Evolutionary conservation across 2,113 vertebrate species (phyloP).

Genomic region (Macheiramphus alcinus): DNA sequence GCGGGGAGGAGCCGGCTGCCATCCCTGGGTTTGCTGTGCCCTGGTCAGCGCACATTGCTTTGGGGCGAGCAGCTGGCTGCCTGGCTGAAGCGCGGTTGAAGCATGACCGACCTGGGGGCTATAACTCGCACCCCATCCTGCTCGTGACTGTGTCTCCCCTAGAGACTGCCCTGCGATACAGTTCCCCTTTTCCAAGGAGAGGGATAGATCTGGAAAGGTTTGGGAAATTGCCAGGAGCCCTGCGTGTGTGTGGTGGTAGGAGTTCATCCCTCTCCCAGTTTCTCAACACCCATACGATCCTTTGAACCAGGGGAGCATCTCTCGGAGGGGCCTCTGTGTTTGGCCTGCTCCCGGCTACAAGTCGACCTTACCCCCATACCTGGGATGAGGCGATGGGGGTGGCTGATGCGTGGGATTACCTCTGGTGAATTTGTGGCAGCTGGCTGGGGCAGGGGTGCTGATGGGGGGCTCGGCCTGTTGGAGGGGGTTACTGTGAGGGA

Average conservation of each 20-base stretch:
- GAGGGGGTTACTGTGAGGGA: background rate
- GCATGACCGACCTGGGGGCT: background rate
- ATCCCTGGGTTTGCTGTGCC: background rate
- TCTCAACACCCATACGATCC: background rate
- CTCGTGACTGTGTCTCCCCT: background rate
- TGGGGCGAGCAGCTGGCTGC: background rate
- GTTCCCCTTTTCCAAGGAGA: background rate
- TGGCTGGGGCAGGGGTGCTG: background rate
- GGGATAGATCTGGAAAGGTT: background rate
- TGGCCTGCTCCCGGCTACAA: background rate
- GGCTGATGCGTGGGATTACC: background rate
- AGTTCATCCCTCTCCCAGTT: background rate
- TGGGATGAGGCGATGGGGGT: background rate
- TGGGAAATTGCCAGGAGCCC: background rate
- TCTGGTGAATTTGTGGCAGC: background rate
- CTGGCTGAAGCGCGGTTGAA: background rate
- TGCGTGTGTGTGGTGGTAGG: background rate
- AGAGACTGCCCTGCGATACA: fast-evolving
- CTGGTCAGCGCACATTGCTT: fast-evolving
- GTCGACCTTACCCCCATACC: background rate
- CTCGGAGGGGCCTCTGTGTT: background rate
- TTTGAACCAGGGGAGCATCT: background rate
- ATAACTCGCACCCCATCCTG: fast-evolving
- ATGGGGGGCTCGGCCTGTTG: background rate
- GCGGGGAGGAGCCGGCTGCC: background rate